phyloP scores from a whole-genome alignment of 35 echinoderm and acorn worm genomes.

The Eucidaris tribuloides region DNA sequence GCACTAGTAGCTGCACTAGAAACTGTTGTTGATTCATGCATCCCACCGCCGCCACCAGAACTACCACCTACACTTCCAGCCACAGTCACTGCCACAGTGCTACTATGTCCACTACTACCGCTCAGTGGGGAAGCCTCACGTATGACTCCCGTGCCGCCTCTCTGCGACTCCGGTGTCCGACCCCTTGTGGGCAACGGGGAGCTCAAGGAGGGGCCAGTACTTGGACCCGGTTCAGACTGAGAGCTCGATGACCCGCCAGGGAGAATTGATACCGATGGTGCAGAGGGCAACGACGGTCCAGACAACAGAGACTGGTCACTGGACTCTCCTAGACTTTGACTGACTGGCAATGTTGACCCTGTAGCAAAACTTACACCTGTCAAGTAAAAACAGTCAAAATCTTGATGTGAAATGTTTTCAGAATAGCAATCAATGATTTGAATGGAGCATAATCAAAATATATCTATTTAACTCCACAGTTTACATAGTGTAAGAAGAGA shows the following conservation, averaged over 20 bases:
- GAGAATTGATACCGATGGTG: not conserved
- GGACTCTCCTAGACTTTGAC: slow-evolving; percentile 18
- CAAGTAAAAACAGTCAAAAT: too few species aligned
- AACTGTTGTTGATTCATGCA: not conserved
- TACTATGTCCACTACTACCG: not conserved
- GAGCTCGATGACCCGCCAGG: not conserved
- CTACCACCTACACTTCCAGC: too few species aligned
- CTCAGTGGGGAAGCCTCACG: not conserved
- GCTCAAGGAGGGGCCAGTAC: not conserved
- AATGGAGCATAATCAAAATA: too few species aligned
- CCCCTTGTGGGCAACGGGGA: not conserved
- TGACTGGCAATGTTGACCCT: slow-evolving; percentile 31
- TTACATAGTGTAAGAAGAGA: too few species aligned
- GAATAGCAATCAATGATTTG: too few species aligned
- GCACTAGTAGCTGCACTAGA: not conserved
- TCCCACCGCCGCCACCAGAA: not conserved
- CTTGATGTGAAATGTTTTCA: too few species aligned
- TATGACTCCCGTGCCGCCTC: not conserved
- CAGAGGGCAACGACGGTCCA: not conserved
- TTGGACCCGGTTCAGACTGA: not conserved
- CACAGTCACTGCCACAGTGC: not conserved
- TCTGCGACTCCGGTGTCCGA: not conserved
- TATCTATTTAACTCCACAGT: too few species aligned
- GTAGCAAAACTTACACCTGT: slow-evolving; percentile 27
- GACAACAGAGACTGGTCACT: slow-evolving; percentile 25